Evolutionary conservation across 2,888 invertebrate genomes (phyloP), one percentile per base, ranked within the genome.

Genomic region (Agrochola lychnidis): DNA sequence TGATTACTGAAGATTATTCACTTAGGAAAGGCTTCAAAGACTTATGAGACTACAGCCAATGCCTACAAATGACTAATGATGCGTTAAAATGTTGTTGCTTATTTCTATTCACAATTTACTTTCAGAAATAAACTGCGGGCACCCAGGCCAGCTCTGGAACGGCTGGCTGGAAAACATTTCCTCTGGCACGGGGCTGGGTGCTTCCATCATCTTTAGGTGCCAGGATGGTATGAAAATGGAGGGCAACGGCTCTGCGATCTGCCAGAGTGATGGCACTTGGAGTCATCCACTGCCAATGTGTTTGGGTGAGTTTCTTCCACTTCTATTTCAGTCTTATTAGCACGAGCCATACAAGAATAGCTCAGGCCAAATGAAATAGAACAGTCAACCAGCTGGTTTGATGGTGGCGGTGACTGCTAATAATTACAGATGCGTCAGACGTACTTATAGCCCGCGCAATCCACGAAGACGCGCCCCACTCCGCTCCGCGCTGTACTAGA

Each of bases 101-200:
- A 36, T 36, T 36, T 5, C 14, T 48, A 19, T 19, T n/a, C 16
- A 7, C 14, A 4, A 12, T 48, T 63, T 1, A 25, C 25, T 67
- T 48, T 40, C 97, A 99, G 99, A 99, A 97, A 99, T 99, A 91
- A 99, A 99, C 96, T 99, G 99, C 95, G 99, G 99, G 0, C 98
- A 98, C 89, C 99, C 99, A 0, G 99, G 99, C 4, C 97, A 98
- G 68, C 97, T 99, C 14, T 99, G 98, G 97, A 99, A 99, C 92
- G 99, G 99, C 6, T 99, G 99, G 98, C 97, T 98, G 89, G 99
- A 99, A 95, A 99, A 99, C 92, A 98, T 98, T 78, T 98, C 99
- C 87, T 97, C 97, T 53, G 99, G 99, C 45, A 99, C 99, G 6
- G 99, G 98, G 0, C 97, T 99, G 48, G 99, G 99, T 1, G 98